Conservation (phyloP, 2,113 vertebrate genomes). For the Semnornis frantzii region DNA sequence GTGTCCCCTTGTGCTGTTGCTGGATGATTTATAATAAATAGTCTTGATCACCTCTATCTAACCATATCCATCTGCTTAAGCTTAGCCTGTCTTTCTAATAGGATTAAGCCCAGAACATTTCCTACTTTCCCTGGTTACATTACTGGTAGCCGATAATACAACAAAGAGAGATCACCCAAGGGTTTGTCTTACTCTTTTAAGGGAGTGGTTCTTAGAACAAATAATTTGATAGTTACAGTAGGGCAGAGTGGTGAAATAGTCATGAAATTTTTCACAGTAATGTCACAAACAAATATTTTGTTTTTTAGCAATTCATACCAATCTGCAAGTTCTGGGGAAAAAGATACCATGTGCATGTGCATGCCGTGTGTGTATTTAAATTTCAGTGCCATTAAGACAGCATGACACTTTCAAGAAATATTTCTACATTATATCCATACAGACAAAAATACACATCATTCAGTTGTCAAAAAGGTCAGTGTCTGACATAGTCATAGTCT, state of each 20-base stretch:
- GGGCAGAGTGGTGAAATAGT: neutral
- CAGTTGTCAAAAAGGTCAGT: neutral
- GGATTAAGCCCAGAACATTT: neutral
- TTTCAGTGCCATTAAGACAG: neutral
- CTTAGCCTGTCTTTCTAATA: neutral
- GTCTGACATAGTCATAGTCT: neutral
- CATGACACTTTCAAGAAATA: neutral
- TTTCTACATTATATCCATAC: neutral
- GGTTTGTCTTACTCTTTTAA: neutral
- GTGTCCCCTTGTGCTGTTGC: too few species aligned
- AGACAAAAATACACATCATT: neutral
- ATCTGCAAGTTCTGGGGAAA: fast-evolving
- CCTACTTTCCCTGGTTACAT: neutral
- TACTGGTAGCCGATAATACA: neutral
- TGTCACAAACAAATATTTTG: neutral
- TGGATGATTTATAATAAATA: neutral
- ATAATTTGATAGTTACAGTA: neutral
- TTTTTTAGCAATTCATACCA: neutral
- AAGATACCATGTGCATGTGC: neutral
- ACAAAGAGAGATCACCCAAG: neutral
- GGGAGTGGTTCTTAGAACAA: neutral
- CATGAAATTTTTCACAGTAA: neutral
- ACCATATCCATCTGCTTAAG: neutral
- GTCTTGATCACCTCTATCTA: neutral
- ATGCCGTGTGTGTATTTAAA: neutral